Conservation (phyloP, 2,888 invertebrate species). For the Doris montereyensis region DNA sequence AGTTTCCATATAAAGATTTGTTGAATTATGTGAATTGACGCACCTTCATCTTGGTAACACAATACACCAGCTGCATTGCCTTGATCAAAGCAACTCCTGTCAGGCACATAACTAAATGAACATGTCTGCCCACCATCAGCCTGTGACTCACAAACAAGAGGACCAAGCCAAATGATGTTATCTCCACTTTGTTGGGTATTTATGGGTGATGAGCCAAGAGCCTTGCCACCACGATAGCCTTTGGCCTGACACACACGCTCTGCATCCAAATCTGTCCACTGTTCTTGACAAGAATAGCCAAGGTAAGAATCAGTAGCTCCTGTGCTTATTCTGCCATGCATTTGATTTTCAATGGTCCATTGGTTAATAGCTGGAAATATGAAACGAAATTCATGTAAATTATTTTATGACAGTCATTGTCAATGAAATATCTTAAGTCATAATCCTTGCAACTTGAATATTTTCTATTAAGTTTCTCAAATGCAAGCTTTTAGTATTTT, state of each 20-base stretch:
- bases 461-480: too few relatives aligned
- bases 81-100: constrained; percentile 2
- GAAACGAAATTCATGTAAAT: too few relatives aligned
- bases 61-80: constrained; percentile 55
- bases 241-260: neutral
- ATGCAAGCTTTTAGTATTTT: too few relatives aligned
- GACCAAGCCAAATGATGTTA: constrained; percentile 35
- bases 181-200: neutral
- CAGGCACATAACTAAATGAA: neutral
- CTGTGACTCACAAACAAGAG: neutral
- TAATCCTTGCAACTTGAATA: too few relatives aligned
- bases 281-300: constrained; percentile 24
- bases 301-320: constrained; percentile 21
- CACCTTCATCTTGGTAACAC: constrained; percentile 48
- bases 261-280: constrained; percentile 6
- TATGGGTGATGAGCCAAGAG: constrained; percentile 33
- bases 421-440: too few relatives aligned
- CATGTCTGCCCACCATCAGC: constrained; percentile 12
- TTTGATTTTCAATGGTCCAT: neutral
- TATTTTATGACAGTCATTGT: too few relatives aligned
- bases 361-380: neutral
- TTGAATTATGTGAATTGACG: neutral
- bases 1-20: too few relatives aligned
- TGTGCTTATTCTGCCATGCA: neutral
- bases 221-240: constrained; percentile 40